phyloP scores from a whole-genome alignment of 2,113 vertebrate species.

The Felis catus region F.catus_Fca126_mat1.0 CM031413.1:78442001-78442500 shows the following conservation, averaged over 20 bases:
- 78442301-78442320: not conserved
- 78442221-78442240: not conserved
- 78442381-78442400: not conserved
- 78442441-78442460: not conserved
- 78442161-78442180: not conserved
- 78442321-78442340: not conserved
- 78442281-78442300: not conserved
- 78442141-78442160: not conserved
- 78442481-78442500: not conserved
- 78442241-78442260: not conserved
- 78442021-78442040: not conserved
- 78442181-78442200: not conserved
- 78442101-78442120: not conserved
- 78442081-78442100: not conserved
- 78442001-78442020: not conserved
- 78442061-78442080: not conserved
- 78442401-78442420: not conserved
- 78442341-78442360: not conserved
- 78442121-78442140: not conserved
- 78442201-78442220: not conserved
- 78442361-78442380: not conserved
- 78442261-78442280: not conserved
- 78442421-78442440: not conserved
- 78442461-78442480: not conserved
- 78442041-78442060: not conserved